Conservation (phyloP, 2,888 invertebrate species). For the Dryadula phaetusa region DNA sequence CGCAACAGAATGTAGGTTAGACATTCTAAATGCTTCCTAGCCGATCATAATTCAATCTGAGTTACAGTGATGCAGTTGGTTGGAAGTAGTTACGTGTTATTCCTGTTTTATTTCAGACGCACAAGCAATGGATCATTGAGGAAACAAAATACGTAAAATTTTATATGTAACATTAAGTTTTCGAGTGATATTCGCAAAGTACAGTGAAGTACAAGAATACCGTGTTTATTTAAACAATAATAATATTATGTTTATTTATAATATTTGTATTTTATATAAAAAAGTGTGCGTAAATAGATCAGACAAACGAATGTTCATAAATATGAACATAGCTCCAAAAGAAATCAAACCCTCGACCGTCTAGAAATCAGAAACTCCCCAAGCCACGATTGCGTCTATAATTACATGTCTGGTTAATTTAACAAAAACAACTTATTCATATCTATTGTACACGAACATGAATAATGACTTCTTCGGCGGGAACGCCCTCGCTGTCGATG, state of each 20-base stretch:
- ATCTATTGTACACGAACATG: conserved; percentile 38
- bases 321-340: not conserved
- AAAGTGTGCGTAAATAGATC: conserved; percentile 23
- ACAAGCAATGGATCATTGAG: conserved; percentile 28
- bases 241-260: no score
- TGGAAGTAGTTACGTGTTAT: conserved; percentile 36
- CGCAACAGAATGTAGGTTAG: conserved; percentile 47
- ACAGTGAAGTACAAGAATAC: no score
- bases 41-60: conserved; percentile 43
- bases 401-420: conserved; percentile 10
- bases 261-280: no score
- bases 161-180: conserved; percentile 43
- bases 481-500: conserved; percentile 60
- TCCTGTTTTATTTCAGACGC: conserved; percentile 25
- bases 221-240: no score
- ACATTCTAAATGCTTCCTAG: conserved; percentile 47
- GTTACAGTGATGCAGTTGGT: conserved; percentile 38
- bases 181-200: conserved; percentile 38
- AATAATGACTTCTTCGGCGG: conserved; percentile 56
- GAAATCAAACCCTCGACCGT: not conserved
- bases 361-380: not conserved
- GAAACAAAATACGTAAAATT: conserved; percentile 45
- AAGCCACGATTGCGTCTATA: not conserved
- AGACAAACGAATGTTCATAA: not conserved
- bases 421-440: conserved; percentile 12